Evolutionary conservation across 2,888 invertebrate genomes (phyloP).

Genomic region (Machimus rusticus): DNA sequence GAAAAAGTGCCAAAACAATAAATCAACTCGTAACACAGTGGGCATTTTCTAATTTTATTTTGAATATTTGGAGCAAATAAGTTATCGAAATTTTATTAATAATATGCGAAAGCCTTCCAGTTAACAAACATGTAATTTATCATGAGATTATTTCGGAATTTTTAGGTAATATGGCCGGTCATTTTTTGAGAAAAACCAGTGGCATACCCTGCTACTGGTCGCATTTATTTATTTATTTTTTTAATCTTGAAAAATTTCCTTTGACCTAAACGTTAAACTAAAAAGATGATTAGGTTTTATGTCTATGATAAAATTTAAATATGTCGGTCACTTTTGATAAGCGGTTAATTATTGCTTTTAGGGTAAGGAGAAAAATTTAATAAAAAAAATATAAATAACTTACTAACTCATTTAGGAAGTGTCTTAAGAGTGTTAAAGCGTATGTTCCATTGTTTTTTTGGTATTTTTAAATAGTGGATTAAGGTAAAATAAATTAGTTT

Average conservation of each 20-base stretch:
- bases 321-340: neutral
- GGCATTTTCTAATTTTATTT: neutral
- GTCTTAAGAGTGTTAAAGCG: neutral
- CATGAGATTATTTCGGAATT: neutral
- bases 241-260: neutral
- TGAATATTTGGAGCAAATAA: neutral
- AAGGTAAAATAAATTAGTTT: neutral
- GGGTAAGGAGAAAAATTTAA: neutral
- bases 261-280: neutral
- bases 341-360: neutral
- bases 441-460: neutral
- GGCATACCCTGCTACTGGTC: neutral
- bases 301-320: neutral
- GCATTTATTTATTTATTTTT: neutral
- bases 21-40: neutral
- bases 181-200: neutral
- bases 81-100: neutral
- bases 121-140: neutral
- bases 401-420: neutral
- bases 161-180: neutral
- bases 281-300: neutral
- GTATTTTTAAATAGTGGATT: neutral
- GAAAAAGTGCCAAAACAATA: neutral
- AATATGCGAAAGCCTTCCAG: neutral
- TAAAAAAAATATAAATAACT: neutral